Base-by-base conservation (phyloP, 2,888 invertebrate species). In the Arge pagana region DNA sequence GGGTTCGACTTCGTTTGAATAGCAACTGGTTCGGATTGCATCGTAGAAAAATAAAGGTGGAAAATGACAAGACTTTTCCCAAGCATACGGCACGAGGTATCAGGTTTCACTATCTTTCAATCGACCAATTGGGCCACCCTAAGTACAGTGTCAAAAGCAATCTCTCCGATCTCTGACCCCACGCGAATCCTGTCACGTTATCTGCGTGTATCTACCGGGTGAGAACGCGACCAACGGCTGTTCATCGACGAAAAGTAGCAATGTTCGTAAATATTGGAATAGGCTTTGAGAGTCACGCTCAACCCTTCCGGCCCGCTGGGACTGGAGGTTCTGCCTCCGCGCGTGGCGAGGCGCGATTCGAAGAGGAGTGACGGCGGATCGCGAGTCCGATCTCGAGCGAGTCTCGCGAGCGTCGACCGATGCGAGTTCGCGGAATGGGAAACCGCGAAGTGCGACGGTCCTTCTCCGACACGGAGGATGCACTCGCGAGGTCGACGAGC, bases 21-120 rank as follows among this genome's bases (percentile, higher is more conserved):
- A n/a, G 7, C 28, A 28, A 28, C 7, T 28, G 7, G 7, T 28
- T 28, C 28, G 7, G 28, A 28, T 8, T 10, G 7, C 10, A 8
- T 28, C 10, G 7, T 7, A 28, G n/a, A 28, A 28, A 7, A 7
- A 28, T 28, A 10, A 10, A 7, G 7, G 7, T 7, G n/a, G 28
- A 28, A 28, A 28, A 10, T 28, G 28, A 10, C 28, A 10, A 28
- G 7, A 7, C 28, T 10, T 28, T 7, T 21, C 19, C 24, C 16
- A 26, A 26, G 21, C 48, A 36, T 39, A 19, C n/a, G 53, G 49
- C 45, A 40, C 37, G 54, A 41, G 53, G 56, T 65, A 63, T 66
- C 62, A 40, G 35, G 55, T 67, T 66, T 63, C 65, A 39, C 54
- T 59, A 60, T 61, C 63, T 61, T 54, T 49, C 55, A 54, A 58